These are phyloP conservation scores for Gallinago paraguaiae DNA, from an alignment of 2,113 vertebrate genomes.

Conservation along the genomic window DNA sequence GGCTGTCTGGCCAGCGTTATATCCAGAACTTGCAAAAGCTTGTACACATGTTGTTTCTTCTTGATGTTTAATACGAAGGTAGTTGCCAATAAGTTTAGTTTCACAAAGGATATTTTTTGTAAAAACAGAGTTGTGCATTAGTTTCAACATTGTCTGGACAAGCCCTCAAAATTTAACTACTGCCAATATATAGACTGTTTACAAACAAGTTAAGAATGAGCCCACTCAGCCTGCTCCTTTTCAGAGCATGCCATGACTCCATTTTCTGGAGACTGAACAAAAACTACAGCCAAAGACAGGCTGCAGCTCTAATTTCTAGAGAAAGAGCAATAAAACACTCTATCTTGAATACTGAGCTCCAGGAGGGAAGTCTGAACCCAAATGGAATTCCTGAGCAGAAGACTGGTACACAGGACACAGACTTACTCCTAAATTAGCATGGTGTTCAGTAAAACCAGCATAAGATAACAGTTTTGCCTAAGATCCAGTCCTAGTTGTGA, in stretches of 20 bases:
- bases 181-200: neutral
- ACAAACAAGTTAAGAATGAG: neutral
- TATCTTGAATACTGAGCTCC: neutral
- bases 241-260: neutral
- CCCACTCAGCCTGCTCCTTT: neutral
- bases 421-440: neutral
- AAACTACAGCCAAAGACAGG: neutral
- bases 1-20: neutral
- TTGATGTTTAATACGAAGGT: neutral
- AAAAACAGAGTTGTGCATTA: neutral
- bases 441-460: neutral
- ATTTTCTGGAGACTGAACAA: neutral
- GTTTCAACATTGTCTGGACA: neutral
- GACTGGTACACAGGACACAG: neutral
- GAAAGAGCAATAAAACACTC: neutral
- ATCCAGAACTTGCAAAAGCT: neutral
- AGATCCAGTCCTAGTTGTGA: neutral
- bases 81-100: neutral
- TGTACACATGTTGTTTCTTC: neutral
- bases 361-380: neutral
- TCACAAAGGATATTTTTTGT: neutral
- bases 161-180: neutral
- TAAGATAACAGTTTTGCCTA: neutral
- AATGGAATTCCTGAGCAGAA: neutral
- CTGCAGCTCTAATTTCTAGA: neutral